phyloP scores from a whole-genome alignment of 2,113 vertebrate genomes.

The Zeus faber region DNA sequence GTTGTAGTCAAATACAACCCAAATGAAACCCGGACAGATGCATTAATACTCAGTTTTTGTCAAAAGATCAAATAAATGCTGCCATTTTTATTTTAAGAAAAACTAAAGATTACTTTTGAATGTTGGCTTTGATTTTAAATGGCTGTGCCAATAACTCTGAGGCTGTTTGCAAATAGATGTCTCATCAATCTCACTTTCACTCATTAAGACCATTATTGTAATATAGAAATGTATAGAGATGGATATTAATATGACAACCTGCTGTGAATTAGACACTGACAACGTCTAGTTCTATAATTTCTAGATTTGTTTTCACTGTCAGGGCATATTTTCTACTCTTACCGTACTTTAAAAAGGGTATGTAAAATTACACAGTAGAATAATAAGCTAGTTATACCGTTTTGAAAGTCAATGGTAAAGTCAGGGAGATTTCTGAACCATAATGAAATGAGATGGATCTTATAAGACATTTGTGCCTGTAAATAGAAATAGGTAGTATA shows the following conservation, averaged over 20 bases:
- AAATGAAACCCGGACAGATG: constrained; percentile 22
- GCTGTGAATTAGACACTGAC: constrained; percentile 45
- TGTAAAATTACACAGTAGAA: constrained; percentile 39
- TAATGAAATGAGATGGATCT: constrained; percentile 21
- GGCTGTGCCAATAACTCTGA: constrained; percentile 1
- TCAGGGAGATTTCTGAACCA: background rate
- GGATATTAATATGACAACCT: constrained; percentile 45
- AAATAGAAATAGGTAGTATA: constrained; percentile 64
- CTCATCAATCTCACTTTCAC: constrained; percentile 23
- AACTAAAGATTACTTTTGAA: constrained; percentile 25
- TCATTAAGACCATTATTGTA: constrained; percentile 43
- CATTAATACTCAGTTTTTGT: constrained; percentile 41
- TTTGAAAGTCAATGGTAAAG: constrained; percentile 19
- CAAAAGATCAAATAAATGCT: constrained; percentile 27
- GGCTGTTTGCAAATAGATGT: constrained; percentile 21
- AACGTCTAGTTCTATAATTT: constrained; percentile 33
- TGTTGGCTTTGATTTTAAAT: constrained; percentile 29
- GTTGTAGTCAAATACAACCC: constrained; percentile 2
- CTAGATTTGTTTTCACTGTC: constrained; percentile 43
- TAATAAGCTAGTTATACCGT: constrained; percentile 23
- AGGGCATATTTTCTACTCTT: constrained; percentile 26
- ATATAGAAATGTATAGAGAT: constrained; percentile 67
- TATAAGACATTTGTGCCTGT: constrained; percentile 49
- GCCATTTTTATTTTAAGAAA: constrained; percentile 42
- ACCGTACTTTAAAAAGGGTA: constrained; percentile 42